Base-by-base conservation (phyloP, 1,140 invertebrate genomes). In the Mactra quadrangularis region DNA sequence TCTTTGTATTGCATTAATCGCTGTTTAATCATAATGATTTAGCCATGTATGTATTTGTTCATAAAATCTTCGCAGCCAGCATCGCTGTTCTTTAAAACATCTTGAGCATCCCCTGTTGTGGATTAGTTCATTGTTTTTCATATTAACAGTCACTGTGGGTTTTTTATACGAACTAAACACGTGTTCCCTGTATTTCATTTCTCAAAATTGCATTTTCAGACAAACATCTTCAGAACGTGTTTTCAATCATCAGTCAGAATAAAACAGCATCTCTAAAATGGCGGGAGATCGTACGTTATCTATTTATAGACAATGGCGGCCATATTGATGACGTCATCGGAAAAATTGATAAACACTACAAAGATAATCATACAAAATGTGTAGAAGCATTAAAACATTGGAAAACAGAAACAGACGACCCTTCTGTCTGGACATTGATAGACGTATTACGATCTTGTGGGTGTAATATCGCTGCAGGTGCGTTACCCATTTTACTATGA, bases 291-390 rank as follows among this genome's bases (percentile, higher is more conserved):
- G 11, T 78, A 13, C 45, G 64, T 17, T 17, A 68, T 68, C 62
- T 78, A 7, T 52, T 45, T 25, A 31, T 35, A 29, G 22, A 15
- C 11, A 62, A 78, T n/a, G 76, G n/a, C 17, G 11, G 17, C 25
- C 27, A 66, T 19, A 25, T 57, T 7, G 11, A 17, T 19, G 62
- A 78, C 31, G 47, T 78, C 25, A 57, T 47, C 19, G 50, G 38
- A 31, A 59, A 78, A 33, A 78, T 78, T 27, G 76, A 78, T 45
- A 68, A 68, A 19, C 60, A 64, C 60, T 47, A 60, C 33, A 35
- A 41, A 1, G 64, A 66, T n/a, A 62, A 78, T 22, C 15, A 27
- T 25, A 27, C 62, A 0, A 66, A 57, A 66, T 78, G 60, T 22
- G 31, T 53, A n/a, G 47, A 31, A 9, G 60, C 76, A 1, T 27